Conservation (phyloP, 2,797 vertebrate genomes). For the Chelonia mydas region DNA sequence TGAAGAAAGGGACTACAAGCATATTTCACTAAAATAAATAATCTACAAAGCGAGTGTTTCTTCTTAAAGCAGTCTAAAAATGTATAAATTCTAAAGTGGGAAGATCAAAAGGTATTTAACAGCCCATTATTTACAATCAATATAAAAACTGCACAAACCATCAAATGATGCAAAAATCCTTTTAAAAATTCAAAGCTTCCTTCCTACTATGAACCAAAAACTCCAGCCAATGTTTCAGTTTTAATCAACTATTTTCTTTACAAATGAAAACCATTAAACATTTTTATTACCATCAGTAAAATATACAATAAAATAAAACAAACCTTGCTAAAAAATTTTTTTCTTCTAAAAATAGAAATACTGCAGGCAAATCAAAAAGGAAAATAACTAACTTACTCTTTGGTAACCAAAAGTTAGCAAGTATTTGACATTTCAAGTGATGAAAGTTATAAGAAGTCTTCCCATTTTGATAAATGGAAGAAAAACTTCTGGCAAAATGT, state of each 20-base stretch:
- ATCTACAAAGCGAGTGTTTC: conserved; percentile 71
- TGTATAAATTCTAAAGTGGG: conserved; percentile 85
- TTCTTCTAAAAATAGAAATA: conserved; percentile 72
- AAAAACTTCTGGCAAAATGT: conserved; percentile 75
- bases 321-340: conserved; percentile 71
- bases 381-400: conserved; percentile 87
- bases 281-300: conserved; percentile 73
- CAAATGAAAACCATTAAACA: conserved; percentile 73
- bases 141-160: conserved; percentile 87
- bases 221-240: conserved; percentile 66
- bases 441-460: conserved; percentile 64
- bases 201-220: conserved; percentile 72
- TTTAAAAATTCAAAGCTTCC: conserved; percentile 79
- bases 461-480: conserved; percentile 63
- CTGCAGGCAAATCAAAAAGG: conserved; percentile 78
- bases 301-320: conserved; percentile 72
- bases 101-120: conserved; percentile 86
- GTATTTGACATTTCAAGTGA: conserved; percentile 82
- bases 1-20: conserved; percentile 76
- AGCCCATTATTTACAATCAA: conserved; percentile 89
- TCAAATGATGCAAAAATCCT: conserved; percentile 79
- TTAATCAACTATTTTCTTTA: conserved; percentile 76
- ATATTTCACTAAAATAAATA: conserved; percentile 84
- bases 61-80: conserved; percentile 81
- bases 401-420: conserved; percentile 90